Evolutionary conservation across 2,113 vertebrate species (phyloP), one percentile per base, ranked within the genome.

Genomic region (Microtus oregoni): DNA sequence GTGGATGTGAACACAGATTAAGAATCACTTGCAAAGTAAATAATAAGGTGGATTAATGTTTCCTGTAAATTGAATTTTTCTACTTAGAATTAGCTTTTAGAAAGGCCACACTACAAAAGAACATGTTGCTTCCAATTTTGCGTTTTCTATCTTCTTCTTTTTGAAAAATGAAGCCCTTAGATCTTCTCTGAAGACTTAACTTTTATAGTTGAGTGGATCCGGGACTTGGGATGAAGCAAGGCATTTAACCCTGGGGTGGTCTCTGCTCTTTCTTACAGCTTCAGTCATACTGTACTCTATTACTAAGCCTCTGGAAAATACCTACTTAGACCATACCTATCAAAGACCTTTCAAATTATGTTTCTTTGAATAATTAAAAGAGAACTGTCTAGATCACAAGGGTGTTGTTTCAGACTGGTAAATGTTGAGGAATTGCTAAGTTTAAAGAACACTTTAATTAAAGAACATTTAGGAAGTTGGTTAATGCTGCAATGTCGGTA

Each of bases 21-120:
- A 77, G n/a, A 75, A 88, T 91, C 14, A 30, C 19, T 96, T 92
- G 38, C 81, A 96, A 92, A 96, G 55, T 92, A 94, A 96, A 96
- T 85, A 82, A 94, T 78, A 91, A 89, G 4, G 76, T 89, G 77
- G 76, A 86, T 86, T 44, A 94, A 32, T 88, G 85, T 82, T 96
- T 72, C 4, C 32, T 76, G 14, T 85, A 92, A 88, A 94, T 97
- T 88, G 44, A 88, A 75, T 88, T 88, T 79, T 24, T 15, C 58
- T 78, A 10, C 65, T 95, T 96, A 89, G 26, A 12, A 88, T 14
- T 63, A 58, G 70, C 17, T 92, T 94, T 78, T 81, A 61, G 50
- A 94, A 92, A 96, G 32, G 1, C 5, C 50, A 90, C 20, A 5
- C 20, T 89, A 58, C 41, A 91, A 77, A 67, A 79, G 24, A 88